Evolutionary conservation across 2,888 invertebrate genomes (phyloP), one percentile per base, ranked within the genome.

Genomic region (Pilophorus perplexus): DNA sequence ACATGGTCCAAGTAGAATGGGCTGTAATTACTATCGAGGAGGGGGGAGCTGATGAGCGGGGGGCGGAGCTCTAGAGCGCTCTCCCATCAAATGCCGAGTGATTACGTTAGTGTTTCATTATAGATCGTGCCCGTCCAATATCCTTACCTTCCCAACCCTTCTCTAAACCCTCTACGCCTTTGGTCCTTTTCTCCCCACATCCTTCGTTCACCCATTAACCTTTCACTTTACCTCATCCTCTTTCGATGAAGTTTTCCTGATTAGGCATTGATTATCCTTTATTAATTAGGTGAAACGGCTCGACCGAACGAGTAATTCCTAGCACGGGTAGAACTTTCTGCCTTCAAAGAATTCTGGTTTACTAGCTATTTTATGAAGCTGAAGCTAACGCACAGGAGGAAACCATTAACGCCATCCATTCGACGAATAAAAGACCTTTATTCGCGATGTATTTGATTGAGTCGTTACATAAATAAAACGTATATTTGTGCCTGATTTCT

Each of bases 81-180:
- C 59, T 59, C 64, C 64, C 64, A 64, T 64, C 64, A 64, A 64
- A 64, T 64, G 38, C 54, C 52, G 64, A 52, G 64, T 64, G 64
- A 64, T 64, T 64, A 64, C 64, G 46, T 64, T 64, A 64, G 64
- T 54, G 54, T 52, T 64, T 64, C 64, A 64, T 64, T 64, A 64
- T 64, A 54, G 64, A 64, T 46, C 50, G 23, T 59, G 20, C 44
- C 52, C 18, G 27, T 54, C 64, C 64, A 64, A 64, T 64, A 64
- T 64, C 64, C 64, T 64, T 64, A 66, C 54, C 54, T 28, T 62
- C n/a, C n/a, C 60, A 18, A 28, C 27, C 28, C 52, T 28, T 52
- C 28, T 28, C 18, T 28, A 28, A n/a, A n/a, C 28, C 27, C 18
- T 16, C 52, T 23, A 25, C 25, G 46, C 23, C 12, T 46, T 14